These are phyloP conservation scores for Pelecanoides urinatrix DNA, from an alignment of 2,113 vertebrate genomes.

Conservation along the genomic window DNA sequence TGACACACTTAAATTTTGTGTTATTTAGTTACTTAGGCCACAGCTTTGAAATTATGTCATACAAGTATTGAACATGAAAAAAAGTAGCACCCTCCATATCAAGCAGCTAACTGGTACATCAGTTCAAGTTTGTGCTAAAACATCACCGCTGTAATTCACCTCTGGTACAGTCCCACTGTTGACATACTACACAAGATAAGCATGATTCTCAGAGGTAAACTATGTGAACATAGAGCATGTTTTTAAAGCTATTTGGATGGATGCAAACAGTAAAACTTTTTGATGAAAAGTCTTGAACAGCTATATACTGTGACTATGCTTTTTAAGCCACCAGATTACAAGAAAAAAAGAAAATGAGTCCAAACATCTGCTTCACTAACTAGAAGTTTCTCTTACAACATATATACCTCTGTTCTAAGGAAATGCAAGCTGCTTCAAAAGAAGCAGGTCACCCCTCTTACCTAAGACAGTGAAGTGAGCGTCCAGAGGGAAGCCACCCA, in stretches of 20 bases:
- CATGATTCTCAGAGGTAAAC: background rate
- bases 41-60: background rate
- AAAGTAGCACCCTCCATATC: background rate
- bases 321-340: background rate
- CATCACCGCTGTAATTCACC: background rate
- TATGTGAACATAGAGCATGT: background rate
- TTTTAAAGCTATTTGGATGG: background rate
- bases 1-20: background rate
- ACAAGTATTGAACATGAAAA: background rate
- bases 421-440: background rate
- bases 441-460: slow-evolving; percentile 16
- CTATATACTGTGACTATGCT: background rate
- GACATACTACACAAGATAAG: background rate
- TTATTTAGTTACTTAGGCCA: background rate
- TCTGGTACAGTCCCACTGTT: background rate
- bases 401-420: background rate
- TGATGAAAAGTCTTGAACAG: background rate
- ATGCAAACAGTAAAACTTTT: background rate
- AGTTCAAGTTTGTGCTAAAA: background rate
- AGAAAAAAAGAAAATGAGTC: background rate
- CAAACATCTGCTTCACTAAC: background rate
- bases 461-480: slow-evolving; percentile 30
- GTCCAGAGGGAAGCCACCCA: slow-evolving; percentile 45
- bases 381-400: background rate
- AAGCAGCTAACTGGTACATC: background rate